These are phyloP conservation scores for Coendou prehensilis DNA, from an alignment of 2,797 vertebrate species.

Conservation along the genomic window DNA sequence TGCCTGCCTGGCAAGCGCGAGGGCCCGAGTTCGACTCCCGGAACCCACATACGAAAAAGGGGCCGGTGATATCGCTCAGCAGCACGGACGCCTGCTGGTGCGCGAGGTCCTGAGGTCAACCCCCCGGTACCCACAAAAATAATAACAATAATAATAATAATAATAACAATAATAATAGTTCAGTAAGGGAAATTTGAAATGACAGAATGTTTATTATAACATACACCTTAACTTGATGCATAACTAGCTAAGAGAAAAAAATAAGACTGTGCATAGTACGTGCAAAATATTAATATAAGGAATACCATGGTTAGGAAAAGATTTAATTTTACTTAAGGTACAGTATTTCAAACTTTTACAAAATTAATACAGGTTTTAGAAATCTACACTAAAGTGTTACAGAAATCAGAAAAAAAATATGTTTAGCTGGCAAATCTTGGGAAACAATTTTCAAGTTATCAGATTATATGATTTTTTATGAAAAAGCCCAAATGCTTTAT, in stretches of 20 bases:
- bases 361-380: conserved; percentile 61
- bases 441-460: not conserved
- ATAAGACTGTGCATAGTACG: not conserved
- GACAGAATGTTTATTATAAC: not conserved
- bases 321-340: not conserved
- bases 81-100: too few species aligned
- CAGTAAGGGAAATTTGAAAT: conserved; percentile 38
- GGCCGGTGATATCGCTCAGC: too few species aligned
- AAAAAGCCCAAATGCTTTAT: conserved; percentile 13
- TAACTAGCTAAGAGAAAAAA: not conserved
- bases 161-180: not conserved
- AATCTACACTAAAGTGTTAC: conserved; percentile 3
- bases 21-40: too few species aligned
- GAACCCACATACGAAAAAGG: too few species aligned
- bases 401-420: conserved; percentile 28
- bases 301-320: not conserved
- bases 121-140: too few species aligned
- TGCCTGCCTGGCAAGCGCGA: too few species aligned
- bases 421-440: conserved; percentile 25
- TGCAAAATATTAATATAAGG: conserved; percentile 37
- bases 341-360: not conserved
- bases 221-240: not conserved
- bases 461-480: not conserved
- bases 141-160: too few species aligned
- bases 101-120: too few species aligned